Evolutionary conservation across 35 echinoderm and acorn worm species (phyloP).

Genomic region (Eucidaris tribuloides): DNA sequence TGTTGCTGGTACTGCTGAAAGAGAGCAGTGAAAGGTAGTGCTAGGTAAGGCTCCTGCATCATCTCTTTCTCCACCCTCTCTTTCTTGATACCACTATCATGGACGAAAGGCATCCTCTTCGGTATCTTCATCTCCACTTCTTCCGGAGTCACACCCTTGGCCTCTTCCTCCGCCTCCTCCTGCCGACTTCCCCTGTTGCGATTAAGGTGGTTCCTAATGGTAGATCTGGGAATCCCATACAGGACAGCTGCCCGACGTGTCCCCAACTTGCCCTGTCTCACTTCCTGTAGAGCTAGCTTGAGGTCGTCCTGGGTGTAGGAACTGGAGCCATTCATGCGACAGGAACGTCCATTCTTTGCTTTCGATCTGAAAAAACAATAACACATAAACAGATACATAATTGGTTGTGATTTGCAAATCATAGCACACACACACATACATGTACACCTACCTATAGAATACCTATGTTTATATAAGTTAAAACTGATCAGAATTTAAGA

Average conservation of each 20-base stretch:
- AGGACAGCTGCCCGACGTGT: constrained; percentile 92
- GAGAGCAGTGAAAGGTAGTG: constrained; percentile 19
- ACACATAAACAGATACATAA: constrained; percentile 6
- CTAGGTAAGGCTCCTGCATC: background rate
- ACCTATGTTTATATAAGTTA: background rate
- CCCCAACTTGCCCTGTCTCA: constrained; percentile 84
- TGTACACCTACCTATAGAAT: background rate
- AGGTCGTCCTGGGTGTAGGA: constrained; percentile 95
- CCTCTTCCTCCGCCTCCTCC: constrained; percentile 4
- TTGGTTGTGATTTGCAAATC: background rate
- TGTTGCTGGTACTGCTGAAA: constrained; percentile 32
- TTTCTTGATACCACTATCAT: background rate
- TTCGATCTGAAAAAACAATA: constrained; percentile 1
- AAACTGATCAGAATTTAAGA: background rate
- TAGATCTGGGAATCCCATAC: constrained; percentile 97
- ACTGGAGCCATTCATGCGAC: constrained; percentile 63
- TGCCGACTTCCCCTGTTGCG: constrained; percentile 22
- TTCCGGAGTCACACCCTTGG: constrained; percentile 12
- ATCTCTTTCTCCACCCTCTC: background rate
- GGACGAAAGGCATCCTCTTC: background rate
- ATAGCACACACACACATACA: background rate
- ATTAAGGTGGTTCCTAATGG: constrained; percentile 98
- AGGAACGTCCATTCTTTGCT: constrained; percentile 16
- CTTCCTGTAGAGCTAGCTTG: constrained; percentile 84
- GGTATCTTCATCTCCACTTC: constrained; percentile 45